These are phyloP conservation scores for Adoxophyes honmai DNA, from an alignment of 1,140 invertebrate species.

Conservation along the genomic window DNA sequence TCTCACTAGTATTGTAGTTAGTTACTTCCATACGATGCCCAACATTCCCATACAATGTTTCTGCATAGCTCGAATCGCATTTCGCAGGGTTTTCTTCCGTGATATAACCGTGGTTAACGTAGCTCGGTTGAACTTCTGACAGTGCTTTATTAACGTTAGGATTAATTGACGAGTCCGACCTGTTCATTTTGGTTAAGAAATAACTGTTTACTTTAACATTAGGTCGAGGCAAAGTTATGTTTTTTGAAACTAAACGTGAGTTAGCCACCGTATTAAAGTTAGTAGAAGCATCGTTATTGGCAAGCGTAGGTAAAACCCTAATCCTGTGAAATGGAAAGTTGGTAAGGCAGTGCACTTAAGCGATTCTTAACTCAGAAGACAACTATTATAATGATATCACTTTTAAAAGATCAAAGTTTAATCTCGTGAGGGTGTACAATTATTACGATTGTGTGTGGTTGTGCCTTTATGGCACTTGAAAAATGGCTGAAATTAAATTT, in stretches of 20 bases:
- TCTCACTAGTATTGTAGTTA: too few species aligned
- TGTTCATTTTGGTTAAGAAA: too few species aligned
- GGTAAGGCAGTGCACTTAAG: too few species aligned
- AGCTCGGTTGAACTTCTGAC: not conserved
- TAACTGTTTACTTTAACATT: too few species aligned
- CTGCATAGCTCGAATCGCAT: not conserved
- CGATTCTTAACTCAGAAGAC: too few species aligned
- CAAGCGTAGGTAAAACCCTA: conserved; percentile 21
- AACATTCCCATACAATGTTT: not conserved
- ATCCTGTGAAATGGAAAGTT: not conserved
- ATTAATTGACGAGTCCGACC: too few species aligned
- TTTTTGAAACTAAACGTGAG: not conserved
- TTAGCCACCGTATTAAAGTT: conserved; percentile 19
- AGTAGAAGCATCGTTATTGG: conserved; percentile 26
- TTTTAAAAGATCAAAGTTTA: too few species aligned
- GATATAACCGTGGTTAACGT: not conserved
- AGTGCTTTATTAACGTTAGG: too few species aligned
- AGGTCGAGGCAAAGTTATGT: too few species aligned
- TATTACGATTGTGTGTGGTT: not conserved
- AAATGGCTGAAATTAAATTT: conserved; percentile 13
- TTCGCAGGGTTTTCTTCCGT: not conserved
- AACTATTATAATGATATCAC: too few species aligned
- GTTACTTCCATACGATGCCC: not conserved
- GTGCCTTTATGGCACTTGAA: conserved; percentile 27
- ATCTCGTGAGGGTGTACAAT: too few species aligned